These are phyloP conservation scores for Drosophila nigromelanica DNA, from an alignment of 1,140 invertebrate species.

Conservation along the genomic window DNA sequence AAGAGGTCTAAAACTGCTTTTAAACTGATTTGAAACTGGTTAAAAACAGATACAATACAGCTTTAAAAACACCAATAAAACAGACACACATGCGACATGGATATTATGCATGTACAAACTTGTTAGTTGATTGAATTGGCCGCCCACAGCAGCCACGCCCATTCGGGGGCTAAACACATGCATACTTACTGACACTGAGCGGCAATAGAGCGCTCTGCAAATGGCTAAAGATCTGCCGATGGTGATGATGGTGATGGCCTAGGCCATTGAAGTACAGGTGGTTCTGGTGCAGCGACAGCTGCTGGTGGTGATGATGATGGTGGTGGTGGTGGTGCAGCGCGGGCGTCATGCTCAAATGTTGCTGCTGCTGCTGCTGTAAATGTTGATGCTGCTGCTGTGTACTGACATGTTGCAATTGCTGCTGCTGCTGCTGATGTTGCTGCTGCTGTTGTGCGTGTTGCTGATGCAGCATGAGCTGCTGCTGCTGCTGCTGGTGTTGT, in stretches of 20 bases:
- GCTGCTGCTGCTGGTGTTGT: slow-evolving; percentile 41
- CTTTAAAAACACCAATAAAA: too few relatives aligned
- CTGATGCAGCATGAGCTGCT: slow-evolving; percentile 35
- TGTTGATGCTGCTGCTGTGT: slow-evolving; percentile 57
- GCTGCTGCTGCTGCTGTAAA: slow-evolving; percentile 48
- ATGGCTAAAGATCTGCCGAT: slow-evolving; percentile 82
- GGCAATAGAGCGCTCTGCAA: slow-evolving; percentile 80
- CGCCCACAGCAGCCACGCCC: slow-evolving; percentile 6
- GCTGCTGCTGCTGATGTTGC: slow-evolving; percentile 60
- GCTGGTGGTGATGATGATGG: slow-evolving; percentile 79
- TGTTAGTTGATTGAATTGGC: slow-evolving; percentile 16
- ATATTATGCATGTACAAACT: slow-evolving; percentile 2
- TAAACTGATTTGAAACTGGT: too few relatives aligned
- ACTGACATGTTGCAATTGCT: slow-evolving; percentile 36
- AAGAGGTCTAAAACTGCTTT: too few relatives aligned
- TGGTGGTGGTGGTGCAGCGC: slow-evolving; percentile 75
- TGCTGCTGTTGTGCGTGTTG: slow-evolving; percentile 46
- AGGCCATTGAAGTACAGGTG: slow-evolving; percentile 80
- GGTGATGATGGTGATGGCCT: slow-evolving; percentile 73
- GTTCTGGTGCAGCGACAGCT: slow-evolving; percentile 82
- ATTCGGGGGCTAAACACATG: not conserved
- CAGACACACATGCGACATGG: slow-evolving; percentile 22
- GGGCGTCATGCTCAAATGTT: slow-evolving; percentile 45
- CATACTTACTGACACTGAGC: slow-evolving; percentile 83
- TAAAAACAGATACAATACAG: too few relatives aligned